Conservation (phyloP, 1,140 invertebrate species). For the Tetramorium alpestre region DNA sequence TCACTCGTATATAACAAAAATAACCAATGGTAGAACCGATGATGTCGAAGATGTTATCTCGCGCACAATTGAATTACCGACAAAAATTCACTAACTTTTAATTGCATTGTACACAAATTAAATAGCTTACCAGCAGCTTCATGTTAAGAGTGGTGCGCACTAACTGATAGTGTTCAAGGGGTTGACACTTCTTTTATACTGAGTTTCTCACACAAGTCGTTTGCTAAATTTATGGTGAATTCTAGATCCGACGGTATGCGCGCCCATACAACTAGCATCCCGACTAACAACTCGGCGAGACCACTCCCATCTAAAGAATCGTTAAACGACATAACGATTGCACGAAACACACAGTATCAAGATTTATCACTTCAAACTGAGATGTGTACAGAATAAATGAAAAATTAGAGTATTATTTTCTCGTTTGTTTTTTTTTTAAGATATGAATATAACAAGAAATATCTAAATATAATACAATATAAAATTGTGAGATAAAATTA, state of each 20-base stretch:
- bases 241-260: conserved; percentile 62
- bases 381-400: neutral
- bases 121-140: conserved; percentile 77
- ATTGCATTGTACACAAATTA: neutral
- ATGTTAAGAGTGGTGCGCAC: conserved; percentile 66
- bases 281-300: conserved; percentile 61
- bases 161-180: conserved; percentile 66
- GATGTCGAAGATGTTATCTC: neutral
- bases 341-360: neutral
- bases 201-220: conserved; percentile 62
- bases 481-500: neutral
- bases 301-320: conserved; percentile 70
- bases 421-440: neutral
- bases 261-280: conserved; percentile 54
- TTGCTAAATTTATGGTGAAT: conserved; percentile 64
- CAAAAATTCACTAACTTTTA: neutral
- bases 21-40: neutral
- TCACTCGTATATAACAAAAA: neutral
- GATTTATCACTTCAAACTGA: neutral
- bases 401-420: neutral
- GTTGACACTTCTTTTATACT: conserved; percentile 79
- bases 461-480: neutral
- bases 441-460: neutral
- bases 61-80: neutral
- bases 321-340: conserved; percentile 63